Evolutionary conservation across 2,888 invertebrate genomes (phyloP).

Genomic region (Pardosa pseudoannulata): DNA sequence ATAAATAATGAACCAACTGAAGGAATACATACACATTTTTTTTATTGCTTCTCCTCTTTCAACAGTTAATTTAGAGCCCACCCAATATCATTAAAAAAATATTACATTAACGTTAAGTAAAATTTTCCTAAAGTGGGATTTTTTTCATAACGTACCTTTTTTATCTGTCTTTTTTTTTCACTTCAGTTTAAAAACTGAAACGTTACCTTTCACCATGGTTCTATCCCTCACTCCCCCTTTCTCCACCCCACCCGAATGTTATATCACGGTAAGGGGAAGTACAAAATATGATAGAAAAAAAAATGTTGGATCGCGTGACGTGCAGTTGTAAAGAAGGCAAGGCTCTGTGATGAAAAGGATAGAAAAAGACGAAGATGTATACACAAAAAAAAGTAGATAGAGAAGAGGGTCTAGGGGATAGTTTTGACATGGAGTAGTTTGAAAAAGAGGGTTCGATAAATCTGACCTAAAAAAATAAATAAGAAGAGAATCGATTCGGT

Average conservation of each 20-base stretch:
- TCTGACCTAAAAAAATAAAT: slow-evolving; percentile 34
- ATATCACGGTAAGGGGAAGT: too few species aligned
- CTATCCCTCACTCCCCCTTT: too few species aligned
- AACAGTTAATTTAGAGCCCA: not conserved
- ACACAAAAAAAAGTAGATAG: too few species aligned
- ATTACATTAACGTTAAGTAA: slow-evolving; percentile 9
- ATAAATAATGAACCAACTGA: too few species aligned
- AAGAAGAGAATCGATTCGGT: slow-evolving; percentile 49
- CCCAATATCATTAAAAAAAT: slow-evolving; percentile 3
- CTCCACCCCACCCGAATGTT: too few species aligned
- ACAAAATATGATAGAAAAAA: not conserved
- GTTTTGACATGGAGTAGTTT: slow-evolving; percentile 46
- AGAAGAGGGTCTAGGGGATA: not conserved
- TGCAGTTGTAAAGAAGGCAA: not conserved
- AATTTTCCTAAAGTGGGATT: too few species aligned
- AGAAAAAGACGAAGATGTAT: slow-evolving; percentile 13
- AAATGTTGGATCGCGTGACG: not conserved
- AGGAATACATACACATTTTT: too few species aligned
- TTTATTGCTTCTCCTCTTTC: too few species aligned
- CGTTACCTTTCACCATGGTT: too few species aligned
- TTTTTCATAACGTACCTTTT: too few species aligned
- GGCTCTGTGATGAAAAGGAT: slow-evolving; percentile 17
- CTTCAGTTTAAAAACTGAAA: too few species aligned
- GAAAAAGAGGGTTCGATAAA: slow-evolving; percentile 49
- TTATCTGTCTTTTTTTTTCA: too few species aligned